Percentiles rank a stretch among this genome's conserved stretches.
Evolutionary conservation across 1,140 invertebrate species (phyloP).

Genomic region (Adelges cooleyi): DNA sequence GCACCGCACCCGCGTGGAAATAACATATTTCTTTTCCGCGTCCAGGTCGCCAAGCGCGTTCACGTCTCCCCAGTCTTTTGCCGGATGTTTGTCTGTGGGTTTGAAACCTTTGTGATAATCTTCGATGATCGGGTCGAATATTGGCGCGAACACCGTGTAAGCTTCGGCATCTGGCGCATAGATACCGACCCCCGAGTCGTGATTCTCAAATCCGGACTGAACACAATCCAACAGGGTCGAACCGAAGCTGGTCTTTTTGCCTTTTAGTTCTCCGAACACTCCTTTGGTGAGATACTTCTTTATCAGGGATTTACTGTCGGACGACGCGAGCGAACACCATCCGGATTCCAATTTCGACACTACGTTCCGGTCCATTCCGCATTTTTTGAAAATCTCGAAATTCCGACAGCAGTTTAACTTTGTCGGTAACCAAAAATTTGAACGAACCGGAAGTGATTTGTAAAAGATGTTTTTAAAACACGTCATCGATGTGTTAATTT

Average conservation of each 20-base stretch:
- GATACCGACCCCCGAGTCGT: constrained; percentile 84
- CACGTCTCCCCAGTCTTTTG: constrained; percentile 86
- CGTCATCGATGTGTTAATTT: too few species aligned
- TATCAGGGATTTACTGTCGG: constrained; percentile 85
- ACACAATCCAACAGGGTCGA: constrained; percentile 82
- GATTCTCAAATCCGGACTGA: constrained; percentile 82
- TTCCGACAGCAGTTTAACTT: not conserved
- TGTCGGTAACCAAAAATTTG: too few species aligned
- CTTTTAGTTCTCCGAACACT: constrained; percentile 79
- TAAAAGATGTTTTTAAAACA: too few species aligned
- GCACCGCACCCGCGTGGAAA: constrained; percentile 90
- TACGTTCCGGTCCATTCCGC: constrained; percentile 64
- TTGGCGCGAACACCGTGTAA: constrained; percentile 76
- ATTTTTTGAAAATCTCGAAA: not conserved
- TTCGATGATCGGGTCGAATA: constrained; percentile 94
- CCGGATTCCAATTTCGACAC: constrained; percentile 81
- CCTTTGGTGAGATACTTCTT: constrained; percentile 88
- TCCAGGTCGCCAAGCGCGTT: constrained; percentile 80
- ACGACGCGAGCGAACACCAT: constrained; percentile 72
- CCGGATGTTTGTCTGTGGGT: constrained; percentile 82
- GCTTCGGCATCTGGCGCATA: constrained; percentile 91
- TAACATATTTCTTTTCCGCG: constrained; percentile 73
- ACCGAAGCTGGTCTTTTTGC: constrained; percentile 80
- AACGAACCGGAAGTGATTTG: too few species aligned
- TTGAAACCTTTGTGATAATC: constrained; percentile 92